Conservation (phyloP, 2,113 vertebrate genomes). For the Dipodomys merriami region DNA sequence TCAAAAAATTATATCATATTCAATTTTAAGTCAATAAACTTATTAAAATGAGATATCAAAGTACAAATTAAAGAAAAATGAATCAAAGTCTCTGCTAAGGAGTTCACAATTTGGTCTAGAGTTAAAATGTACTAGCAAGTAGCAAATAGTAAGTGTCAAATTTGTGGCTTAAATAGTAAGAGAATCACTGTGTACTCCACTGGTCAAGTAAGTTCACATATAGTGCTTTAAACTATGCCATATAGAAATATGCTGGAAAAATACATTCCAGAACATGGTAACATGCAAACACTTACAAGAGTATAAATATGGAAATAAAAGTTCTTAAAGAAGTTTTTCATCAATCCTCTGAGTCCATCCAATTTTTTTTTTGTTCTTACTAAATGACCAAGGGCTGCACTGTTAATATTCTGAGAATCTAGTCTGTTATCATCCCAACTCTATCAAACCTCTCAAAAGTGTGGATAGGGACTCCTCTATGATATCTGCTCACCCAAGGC, state of each 20-base stretch:
- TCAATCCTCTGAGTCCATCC: neutral
- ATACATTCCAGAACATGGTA: constrained; percentile 24
- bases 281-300: constrained; percentile 4
- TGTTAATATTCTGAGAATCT: neutral
- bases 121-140: constrained; percentile 24
- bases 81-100: constrained; percentile 42
- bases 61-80: constrained; percentile 31
- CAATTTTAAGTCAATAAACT: constrained; percentile 30
- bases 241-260: constrained; percentile 16
- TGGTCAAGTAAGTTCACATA: constrained; percentile 30
- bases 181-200: neutral
- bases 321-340: constrained; percentile 5
- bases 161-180: constrained; percentile 3
- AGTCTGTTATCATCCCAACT: neutral
- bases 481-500: neutral
- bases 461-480: neutral
- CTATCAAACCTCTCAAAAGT: neutral
- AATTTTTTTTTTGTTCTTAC: neutral
- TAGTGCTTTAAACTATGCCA: neutral
- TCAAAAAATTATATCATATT: constrained; percentile 20
- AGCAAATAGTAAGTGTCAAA: neutral
- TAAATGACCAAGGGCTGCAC: neutral
- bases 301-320: neutral
- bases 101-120: constrained; percentile 47
- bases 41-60: constrained; percentile 23